Percentiles rank a stretch among this genome's conserved stretches.
phyloP scores from a whole-genome alignment of 2,113 vertebrate species.

The Halichoeres trimaculatus region DNA sequence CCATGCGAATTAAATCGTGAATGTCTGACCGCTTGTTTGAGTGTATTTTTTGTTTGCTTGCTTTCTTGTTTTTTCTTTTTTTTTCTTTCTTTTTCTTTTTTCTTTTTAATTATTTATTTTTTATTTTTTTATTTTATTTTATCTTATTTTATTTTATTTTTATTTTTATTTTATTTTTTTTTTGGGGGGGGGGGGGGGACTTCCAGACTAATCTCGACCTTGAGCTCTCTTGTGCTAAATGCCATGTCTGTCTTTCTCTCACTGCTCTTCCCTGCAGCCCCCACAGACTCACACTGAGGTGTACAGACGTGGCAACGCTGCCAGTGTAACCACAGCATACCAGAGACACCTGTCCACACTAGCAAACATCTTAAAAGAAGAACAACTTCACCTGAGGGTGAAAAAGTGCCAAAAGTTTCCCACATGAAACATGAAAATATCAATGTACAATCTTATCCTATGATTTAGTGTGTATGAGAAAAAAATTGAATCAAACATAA shows the following conservation, averaged over 20 bases:
- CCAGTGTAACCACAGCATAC: slow-evolving; percentile 53
- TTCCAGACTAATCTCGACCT: background rate
- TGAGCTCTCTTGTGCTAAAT: slow-evolving; percentile 17
- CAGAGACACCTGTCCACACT: slow-evolving; percentile 55
- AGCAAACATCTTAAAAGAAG: slow-evolving; percentile 6
- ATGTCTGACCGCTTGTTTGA: no score
- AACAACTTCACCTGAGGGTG: slow-evolving; percentile 2
- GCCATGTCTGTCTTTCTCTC: slow-evolving; percentile 34
- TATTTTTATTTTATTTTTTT: background rate
- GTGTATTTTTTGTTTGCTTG: no score
- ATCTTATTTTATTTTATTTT: background rate
- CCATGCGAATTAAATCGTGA: no score
- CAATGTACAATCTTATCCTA: no score
- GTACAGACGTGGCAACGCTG: slow-evolving; percentile 57
- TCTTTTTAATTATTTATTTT: no score
- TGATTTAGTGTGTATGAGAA: no score
- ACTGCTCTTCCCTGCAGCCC: slow-evolving; percentile 60
- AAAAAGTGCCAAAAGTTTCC: no score
- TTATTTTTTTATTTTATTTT: background rate
- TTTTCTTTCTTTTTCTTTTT: no score
- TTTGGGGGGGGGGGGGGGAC: no score
- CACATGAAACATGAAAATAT: no score
- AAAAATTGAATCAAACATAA: background rate
- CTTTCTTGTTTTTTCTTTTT: no score
- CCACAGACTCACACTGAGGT: slow-evolving; percentile 71